Percentiles rank a stretch among this genome's conserved stretches.
These are phyloP conservation scores for Syndactyla subalaris DNA, from an alignment of 2,797 vertebrate genomes.

Conservation along the genomic window DNA sequence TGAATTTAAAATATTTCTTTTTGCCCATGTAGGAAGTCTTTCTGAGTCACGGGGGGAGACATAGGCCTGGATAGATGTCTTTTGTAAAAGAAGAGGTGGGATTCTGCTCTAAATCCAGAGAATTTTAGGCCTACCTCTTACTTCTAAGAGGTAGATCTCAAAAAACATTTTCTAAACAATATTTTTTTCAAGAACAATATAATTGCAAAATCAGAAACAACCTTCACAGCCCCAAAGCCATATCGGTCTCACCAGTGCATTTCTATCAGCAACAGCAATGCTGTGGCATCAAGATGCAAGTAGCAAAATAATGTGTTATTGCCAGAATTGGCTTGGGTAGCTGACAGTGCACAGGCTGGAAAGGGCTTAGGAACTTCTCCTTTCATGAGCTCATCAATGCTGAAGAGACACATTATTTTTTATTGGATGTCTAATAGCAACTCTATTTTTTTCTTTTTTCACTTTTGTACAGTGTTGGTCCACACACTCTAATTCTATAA, in stretches of 20 bases:
- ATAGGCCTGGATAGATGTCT: neutral
- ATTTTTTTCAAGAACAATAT: neutral
- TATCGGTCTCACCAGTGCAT: neutral
- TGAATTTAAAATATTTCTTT: neutral
- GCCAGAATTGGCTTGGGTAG: neutral
- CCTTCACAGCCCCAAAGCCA: neutral
- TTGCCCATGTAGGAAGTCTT: neutral
- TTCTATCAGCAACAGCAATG: neutral
- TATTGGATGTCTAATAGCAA: neutral
- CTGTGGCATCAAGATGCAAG: neutral
- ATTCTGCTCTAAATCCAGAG: neutral
- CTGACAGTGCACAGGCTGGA: neutral
- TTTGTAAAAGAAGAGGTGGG: neutral
- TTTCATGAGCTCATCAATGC: neutral
- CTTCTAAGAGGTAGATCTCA: neutral
- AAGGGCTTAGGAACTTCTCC: neutral
- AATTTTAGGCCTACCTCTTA: neutral
- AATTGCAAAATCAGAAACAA: neutral
- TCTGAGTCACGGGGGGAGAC: neutral
- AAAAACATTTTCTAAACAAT: neutral
- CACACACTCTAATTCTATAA: neutral
- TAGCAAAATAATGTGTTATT: neutral
- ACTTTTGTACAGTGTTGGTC: neutral
- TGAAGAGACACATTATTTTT: neutral
- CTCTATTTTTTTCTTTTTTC: neutral